These are phyloP conservation scores for Parasteatoda lunata DNA, from an alignment of 2,888 invertebrate genomes.

Conservation along the genomic window DNA sequence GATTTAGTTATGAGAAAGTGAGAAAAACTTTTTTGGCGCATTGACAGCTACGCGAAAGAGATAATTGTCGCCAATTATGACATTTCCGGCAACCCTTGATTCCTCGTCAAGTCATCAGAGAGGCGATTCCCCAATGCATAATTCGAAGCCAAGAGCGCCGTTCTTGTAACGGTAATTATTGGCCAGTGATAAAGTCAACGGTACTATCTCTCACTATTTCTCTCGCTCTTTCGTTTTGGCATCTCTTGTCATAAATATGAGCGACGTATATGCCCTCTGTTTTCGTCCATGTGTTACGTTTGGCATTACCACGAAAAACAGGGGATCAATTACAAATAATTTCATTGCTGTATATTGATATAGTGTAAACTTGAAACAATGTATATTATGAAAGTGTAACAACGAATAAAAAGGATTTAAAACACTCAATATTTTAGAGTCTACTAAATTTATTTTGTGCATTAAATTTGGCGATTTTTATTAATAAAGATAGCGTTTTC, in stretches of 20 bases:
- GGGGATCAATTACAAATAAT: constrained; percentile 63
- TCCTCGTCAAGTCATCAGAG: constrained; percentile 67
- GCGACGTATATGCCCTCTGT: constrained; percentile 32
- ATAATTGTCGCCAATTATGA: constrained; percentile 18
- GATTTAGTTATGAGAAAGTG: too few species aligned
- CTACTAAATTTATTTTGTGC: too few species aligned
- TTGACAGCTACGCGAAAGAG: not conserved
- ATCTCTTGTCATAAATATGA: constrained; percentile 53
- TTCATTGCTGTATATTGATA: not conserved
- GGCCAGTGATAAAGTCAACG: constrained; percentile 67
- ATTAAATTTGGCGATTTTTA: too few species aligned
- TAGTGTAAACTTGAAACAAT: too few species aligned
- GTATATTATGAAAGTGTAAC: too few species aligned
- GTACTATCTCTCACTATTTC: constrained; percentile 45
- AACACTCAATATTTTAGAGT: too few species aligned
- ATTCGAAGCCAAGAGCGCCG: constrained; percentile 63
- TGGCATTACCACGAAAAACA: constrained; percentile 14
- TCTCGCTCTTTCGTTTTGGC: constrained; percentile 42
- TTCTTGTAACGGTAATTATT: constrained; percentile 68
- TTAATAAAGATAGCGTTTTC: too few species aligned
- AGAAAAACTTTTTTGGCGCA: not conserved
- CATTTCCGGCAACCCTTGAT: constrained; percentile 41
- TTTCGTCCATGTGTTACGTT: constrained; percentile 14
- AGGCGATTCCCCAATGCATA: constrained; percentile 68
- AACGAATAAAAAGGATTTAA: too few species aligned